Conservation (phyloP, 2,888 invertebrate genomes). For the Xylota segnis region DNA sequence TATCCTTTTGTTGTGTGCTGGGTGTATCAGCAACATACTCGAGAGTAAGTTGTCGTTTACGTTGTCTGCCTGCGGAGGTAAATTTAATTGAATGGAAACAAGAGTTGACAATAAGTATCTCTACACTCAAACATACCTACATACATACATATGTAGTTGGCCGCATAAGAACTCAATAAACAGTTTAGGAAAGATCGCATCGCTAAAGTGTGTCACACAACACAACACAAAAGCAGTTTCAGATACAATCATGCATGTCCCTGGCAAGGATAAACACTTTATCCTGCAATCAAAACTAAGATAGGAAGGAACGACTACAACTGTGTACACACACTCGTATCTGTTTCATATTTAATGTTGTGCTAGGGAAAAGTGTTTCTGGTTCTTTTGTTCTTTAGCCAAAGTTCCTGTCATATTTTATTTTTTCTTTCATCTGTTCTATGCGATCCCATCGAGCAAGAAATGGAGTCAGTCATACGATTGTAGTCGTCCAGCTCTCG, state of each 20-base stretch:
- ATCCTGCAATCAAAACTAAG: conserved; percentile 73
- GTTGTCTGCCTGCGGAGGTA: conserved; percentile 64
- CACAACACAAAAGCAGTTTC: conserved; percentile 54
- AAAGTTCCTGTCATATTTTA: conserved; percentile 53
- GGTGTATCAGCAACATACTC: conserved; percentile 28
- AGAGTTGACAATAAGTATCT: conserved; percentile 59
- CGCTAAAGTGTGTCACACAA: conserved; percentile 72
- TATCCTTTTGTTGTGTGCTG: conserved; percentile 71
- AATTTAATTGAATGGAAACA: conserved; percentile 76
- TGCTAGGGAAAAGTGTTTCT: conserved; percentile 70
- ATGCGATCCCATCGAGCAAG: conserved; percentile 20
- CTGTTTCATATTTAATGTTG: conserved; percentile 21
- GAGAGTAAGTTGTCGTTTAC: conserved; percentile 47
- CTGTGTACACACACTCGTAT: background rate
- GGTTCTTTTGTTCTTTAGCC: conserved; percentile 46
- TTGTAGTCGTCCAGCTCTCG: conserved; percentile 1
- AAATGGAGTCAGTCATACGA: conserved; percentile 1
- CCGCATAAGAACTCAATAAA: conserved; percentile 43
- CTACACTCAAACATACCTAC: background rate
- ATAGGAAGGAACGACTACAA: background rate
- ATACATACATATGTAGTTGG: background rate
- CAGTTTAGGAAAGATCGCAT: conserved; percentile 64
- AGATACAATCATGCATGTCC: conserved; percentile 66
- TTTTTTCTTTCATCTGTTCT: too few relatives aligned
- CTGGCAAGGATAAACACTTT: conserved; percentile 74